phyloP scores from a whole-genome alignment of 2,797 vertebrate genomes.

The Lophius americanus region DNA sequence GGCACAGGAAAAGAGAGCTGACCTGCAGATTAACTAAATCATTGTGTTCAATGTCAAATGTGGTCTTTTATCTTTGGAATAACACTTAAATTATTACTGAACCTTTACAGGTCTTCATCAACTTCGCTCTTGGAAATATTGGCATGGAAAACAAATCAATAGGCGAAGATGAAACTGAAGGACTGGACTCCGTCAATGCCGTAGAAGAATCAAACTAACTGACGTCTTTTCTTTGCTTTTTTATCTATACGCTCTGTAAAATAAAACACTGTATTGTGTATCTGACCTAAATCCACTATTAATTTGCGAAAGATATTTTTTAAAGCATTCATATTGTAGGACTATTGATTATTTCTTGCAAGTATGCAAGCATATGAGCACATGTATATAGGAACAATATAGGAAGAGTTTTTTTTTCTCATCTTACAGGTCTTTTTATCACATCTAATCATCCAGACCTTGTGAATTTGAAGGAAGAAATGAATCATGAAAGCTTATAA shows the following conservation, averaged over 20 bases:
- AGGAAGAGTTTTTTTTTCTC: not conserved
- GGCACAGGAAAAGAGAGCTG: not conserved
- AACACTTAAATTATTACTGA: conserved; percentile 48
- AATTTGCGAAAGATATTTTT: not conserved
- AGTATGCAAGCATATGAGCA: not conserved
- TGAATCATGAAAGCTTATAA: conserved; percentile 8
- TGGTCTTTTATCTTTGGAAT: not conserved
- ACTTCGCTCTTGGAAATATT: conserved; percentile 90
- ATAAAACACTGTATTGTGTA: conserved; percentile 24
- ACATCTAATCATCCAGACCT: conserved; percentile 65
- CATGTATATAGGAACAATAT: conserved; percentile 1
- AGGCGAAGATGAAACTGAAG: conserved; percentile 46
- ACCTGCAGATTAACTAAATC: conserved; percentile 8
- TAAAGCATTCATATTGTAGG: conserved; percentile 1
- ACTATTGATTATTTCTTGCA: conserved; percentile 16
- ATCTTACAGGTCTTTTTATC: conserved; percentile 9
- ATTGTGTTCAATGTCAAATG: conserved; percentile 4
- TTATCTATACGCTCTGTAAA: conserved; percentile 10
- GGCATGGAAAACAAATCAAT: conserved; percentile 56
- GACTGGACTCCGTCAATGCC: conserved; percentile 49
- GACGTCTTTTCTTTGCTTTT: not conserved
- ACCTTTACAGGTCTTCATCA: conserved; percentile 91
- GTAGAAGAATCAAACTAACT: conserved; percentile 44
- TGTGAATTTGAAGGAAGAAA: conserved; percentile 19
- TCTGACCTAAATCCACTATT: not conserved